Percentiles rank a stretch among this genome's conserved stretches.
Evolutionary conservation across 2,797 vertebrate species (phyloP).

Genomic region (Masticophis lateralis): DNA sequence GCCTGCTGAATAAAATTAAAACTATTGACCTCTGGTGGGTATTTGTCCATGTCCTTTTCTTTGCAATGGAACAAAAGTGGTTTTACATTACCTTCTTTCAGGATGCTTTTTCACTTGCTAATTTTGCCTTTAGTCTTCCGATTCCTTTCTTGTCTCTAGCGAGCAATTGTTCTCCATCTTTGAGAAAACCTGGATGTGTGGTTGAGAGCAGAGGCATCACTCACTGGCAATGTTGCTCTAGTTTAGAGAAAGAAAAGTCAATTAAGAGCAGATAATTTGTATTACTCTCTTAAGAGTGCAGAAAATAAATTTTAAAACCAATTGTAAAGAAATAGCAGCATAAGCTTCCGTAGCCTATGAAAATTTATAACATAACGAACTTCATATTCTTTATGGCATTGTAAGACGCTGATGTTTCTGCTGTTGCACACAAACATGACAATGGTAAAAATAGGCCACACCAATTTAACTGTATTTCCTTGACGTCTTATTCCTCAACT

Average conservation of each 20-base stretch:
- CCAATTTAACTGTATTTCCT: not conserved
- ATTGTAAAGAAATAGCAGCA: not conserved
- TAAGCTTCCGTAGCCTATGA: not conserved
- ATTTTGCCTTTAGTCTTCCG: not conserved
- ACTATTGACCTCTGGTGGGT: not conserved
- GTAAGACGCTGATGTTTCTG: not conserved
- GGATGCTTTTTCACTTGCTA: not conserved
- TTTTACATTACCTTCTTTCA: not conserved
- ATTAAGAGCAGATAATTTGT: not conserved
- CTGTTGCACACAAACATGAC: not conserved
- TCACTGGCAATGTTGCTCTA: not conserved
- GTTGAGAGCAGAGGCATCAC: not conserved
- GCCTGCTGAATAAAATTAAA: not conserved
- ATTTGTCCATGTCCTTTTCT: not conserved
- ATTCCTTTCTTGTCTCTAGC: not conserved
- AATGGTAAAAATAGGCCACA: not conserved
- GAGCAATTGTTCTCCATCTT: conserved; percentile 3
- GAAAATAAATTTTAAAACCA: not conserved
- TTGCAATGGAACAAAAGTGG: not conserved
- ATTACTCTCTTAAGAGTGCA: not conserved
- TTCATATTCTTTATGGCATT: not conserved
- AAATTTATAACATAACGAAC: not conserved
- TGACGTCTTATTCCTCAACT: not conserved
- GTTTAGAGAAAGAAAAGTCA: not conserved
- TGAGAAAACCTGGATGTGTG: not conserved